Base-by-base conservation (phyloP, 1,140 invertebrate genomes). In the Papilio polytes region DNA sequence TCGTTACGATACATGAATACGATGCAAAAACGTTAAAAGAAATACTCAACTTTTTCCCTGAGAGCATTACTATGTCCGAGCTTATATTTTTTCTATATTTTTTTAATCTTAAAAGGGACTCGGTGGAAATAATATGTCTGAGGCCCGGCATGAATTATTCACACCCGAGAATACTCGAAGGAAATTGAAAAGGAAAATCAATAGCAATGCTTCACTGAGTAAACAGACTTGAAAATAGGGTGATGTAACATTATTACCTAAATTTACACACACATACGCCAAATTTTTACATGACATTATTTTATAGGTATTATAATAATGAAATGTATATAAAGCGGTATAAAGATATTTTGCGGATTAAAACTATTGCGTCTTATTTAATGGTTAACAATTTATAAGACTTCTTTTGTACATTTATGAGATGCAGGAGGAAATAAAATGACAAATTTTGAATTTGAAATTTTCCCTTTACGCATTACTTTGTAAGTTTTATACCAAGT, bases 131-230 rank as follows among this genome's bases (percentile, higher is more conserved):
- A 85, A 85, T 88, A 85, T 86, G 85, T 89, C 87, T 74, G 80
- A 82, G 77, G 73, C 84, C 79, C 79, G 78, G 81, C 84, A 87
- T 89, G 87, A 90, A 90, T 88, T 85, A 89, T 89, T 88, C 87
- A 88, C 84, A 83, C 80, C 80, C 56, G 80, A 85, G 82, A 85
- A 84, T 80, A 78, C 81, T 80, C 83, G 84, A 80, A 87, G 82
- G 83, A 86, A 85, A 86, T 76, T 78, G 77, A 63, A 63, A 66
- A 78, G 56, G 82, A 85, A 86, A 88, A 85, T 86, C 83, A 85
- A 86, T 88, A 85, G 77, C 26, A 22, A 78, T 63, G 59, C 77
- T 78, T 41, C 66, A 36, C 44, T 12, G 36, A 66, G 56, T 78
- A 78, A 78, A 78, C 59, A 66, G 77, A 36, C 22, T 70, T 48